Evolutionary conservation across 2,888 invertebrate species (phyloP).

Genomic region (Agelastica alni): DNA sequence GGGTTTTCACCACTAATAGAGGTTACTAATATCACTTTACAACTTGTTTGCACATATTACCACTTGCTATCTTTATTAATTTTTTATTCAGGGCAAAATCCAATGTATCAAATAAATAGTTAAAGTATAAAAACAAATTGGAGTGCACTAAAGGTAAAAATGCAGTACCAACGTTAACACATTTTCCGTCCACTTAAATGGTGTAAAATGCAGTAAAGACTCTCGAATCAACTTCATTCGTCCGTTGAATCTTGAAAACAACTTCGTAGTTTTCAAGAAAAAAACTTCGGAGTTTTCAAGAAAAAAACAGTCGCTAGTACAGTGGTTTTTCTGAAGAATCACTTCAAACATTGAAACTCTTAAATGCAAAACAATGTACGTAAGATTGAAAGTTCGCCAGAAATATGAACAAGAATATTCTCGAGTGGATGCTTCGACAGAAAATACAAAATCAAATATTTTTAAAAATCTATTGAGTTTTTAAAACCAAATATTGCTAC

Average conservation of each 20-base stretch:
- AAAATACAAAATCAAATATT: too few species aligned
- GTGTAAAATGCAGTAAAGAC: conserved; percentile 19
- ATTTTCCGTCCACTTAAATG: conserved; percentile 15
- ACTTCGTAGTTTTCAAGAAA: conserved; percentile 11
- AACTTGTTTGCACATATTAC: too few species aligned
- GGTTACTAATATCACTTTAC: too few species aligned
- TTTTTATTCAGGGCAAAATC: too few species aligned
- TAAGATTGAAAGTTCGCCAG: too few species aligned
- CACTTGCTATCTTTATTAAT: too few species aligned
- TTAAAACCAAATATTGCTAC: too few species aligned
- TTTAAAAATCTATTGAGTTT: too few species aligned
- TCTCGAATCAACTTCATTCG: conserved; percentile 18
- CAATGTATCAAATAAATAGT: too few species aligned
- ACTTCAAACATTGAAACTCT: not conserved
- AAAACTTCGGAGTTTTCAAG: conserved; percentile 9
- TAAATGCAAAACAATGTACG: not conserved
- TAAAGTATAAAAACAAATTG: conserved; percentile 1
- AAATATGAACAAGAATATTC: too few species aligned
- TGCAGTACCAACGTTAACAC: conserved; percentile 16
- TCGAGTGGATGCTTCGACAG: too few species aligned
- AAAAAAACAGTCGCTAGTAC: conserved; percentile 14
- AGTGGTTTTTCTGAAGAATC: conserved; percentile 9
- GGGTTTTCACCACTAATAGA: too few species aligned
- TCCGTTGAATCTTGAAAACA: conserved; percentile 15
- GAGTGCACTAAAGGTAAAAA: conserved; percentile 11